Percentiles rank a stretch among this genome's conserved stretches.
phyloP scores from a whole-genome alignment of 2,797 vertebrate species.

The Malurus splendens region DNA sequence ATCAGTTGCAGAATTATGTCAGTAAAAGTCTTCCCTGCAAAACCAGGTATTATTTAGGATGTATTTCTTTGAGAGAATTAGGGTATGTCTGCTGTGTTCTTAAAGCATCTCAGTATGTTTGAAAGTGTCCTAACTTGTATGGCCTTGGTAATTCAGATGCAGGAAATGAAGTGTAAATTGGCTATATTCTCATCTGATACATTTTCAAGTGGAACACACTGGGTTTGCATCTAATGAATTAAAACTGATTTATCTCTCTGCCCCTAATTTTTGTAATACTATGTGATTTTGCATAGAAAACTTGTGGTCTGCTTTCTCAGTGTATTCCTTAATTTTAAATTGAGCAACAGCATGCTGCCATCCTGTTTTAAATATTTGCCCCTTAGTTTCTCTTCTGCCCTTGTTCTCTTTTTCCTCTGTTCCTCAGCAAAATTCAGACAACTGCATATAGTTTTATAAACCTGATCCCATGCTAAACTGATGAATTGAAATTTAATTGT shows the following conservation, averaged over 20 bases:
- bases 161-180: constrained; percentile 10
- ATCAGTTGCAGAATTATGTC: not conserved
- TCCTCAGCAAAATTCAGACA: not conserved
- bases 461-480: not conserved
- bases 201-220: not conserved
- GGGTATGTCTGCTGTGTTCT: not conserved
- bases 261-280: not conserved
- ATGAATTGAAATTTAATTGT: not conserved
- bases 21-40: not conserved
- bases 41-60: not conserved
- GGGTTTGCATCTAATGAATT: not conserved
- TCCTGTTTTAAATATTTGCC: not conserved
- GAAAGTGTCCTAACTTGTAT: not conserved
- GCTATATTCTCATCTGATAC: not conserved
- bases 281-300: not conserved
- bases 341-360: not conserved
- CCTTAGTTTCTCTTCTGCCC: not conserved
- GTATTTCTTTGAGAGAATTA: not conserved
- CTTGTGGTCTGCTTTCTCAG: not conserved
- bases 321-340: not conserved
- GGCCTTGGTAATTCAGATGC: not conserved
- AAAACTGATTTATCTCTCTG: not conserved
- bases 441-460: not conserved
- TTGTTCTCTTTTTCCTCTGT: not conserved
- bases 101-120: not conserved